These are phyloP conservation scores for Emydoidea blandingii DNA, from an alignment of 2,797 vertebrate genomes.

Conservation along the genomic window DNA sequence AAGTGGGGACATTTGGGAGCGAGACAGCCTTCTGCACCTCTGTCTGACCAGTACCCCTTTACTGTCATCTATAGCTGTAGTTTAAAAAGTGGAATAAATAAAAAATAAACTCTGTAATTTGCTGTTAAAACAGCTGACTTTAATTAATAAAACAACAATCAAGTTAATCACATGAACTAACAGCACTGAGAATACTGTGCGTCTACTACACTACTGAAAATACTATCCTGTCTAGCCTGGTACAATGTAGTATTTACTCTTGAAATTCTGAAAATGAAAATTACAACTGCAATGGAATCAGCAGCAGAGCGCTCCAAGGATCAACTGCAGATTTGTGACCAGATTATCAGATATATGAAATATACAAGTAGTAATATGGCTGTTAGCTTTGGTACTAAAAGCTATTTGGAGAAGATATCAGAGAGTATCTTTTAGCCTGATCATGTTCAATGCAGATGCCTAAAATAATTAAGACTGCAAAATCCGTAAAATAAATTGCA, in stretches of 20 bases:
- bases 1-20: not conserved
- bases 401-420: constrained; percentile 34
- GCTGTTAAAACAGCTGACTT: not conserved
- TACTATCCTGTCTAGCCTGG: not conserved
- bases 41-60: not conserved
- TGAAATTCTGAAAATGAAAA: constrained; percentile 53
- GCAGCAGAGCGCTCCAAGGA: constrained; percentile 42
- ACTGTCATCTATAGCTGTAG: not conserved
- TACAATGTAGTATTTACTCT: not conserved
- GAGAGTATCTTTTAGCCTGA: constrained; percentile 23
- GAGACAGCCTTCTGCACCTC: not conserved
- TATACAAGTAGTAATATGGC: constrained; percentile 42
- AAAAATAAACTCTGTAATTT: not conserved
- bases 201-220: not conserved
- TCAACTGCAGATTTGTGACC: constrained; percentile 65
- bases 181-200: not conserved
- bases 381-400: constrained; percentile 40
- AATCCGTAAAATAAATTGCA: not conserved
- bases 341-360: constrained; percentile 1
- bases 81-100: not conserved
- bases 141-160: constrained; percentile 30
- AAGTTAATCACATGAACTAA: not conserved
- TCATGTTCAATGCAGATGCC: constrained; percentile 4
- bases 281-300: constrained; percentile 22
- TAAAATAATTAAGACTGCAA: constrained; percentile 9